These are phyloP conservation scores for Remorina albescens DNA, from an alignment of 2,797 vertebrate genomes.

Conservation along the genomic window DNA sequence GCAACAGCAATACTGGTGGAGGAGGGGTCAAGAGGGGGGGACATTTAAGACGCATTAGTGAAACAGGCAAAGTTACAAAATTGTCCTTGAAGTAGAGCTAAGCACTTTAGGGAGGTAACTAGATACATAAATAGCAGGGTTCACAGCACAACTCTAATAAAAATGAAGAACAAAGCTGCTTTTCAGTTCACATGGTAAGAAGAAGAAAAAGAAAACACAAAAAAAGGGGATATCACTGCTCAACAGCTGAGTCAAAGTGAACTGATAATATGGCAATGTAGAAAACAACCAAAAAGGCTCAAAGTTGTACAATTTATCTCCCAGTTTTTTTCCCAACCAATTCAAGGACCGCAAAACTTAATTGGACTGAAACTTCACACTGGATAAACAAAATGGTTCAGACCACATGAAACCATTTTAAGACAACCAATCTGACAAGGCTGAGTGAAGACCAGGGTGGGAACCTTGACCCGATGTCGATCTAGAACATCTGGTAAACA, in stretches of 20 bases:
- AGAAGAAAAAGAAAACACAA: slow-evolving; percentile 16
- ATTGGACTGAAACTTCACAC: slow-evolving; percentile 41
- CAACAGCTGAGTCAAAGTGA: slow-evolving; percentile 12
- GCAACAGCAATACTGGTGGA: slow-evolving; percentile 46
- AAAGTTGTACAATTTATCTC: slow-evolving; percentile 2
- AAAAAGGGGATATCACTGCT: background rate
- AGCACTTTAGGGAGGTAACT: slow-evolving; percentile 70
- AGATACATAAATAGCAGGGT: slow-evolving; percentile 57
- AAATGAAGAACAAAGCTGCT: slow-evolving; percentile 62
- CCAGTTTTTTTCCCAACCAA: background rate
- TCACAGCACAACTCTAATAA: slow-evolving; percentile 35
- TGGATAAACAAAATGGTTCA: slow-evolving; percentile 6
- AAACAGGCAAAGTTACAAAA: slow-evolving; percentile 67
- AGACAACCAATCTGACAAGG: slow-evolving; percentile 36
- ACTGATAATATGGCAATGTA: slow-evolving; percentile 27
- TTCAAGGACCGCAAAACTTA: slow-evolving; percentile 20
- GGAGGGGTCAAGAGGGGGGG: background rate
- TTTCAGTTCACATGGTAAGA: slow-evolving; percentile 42
- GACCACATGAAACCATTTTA: background rate
- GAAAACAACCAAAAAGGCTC: background rate
- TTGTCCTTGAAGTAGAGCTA: slow-evolving; percentile 55
- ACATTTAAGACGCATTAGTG: slow-evolving; percentile 66
- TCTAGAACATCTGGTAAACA: slow-evolving; percentile 41
- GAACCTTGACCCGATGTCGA: slow-evolving; percentile 2
- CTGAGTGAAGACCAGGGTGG: background rate